Evolutionary conservation across 2,888 invertebrate species (phyloP), one percentile per base, ranked within the genome.

Genomic region (Euzophera pinguis): DNA sequence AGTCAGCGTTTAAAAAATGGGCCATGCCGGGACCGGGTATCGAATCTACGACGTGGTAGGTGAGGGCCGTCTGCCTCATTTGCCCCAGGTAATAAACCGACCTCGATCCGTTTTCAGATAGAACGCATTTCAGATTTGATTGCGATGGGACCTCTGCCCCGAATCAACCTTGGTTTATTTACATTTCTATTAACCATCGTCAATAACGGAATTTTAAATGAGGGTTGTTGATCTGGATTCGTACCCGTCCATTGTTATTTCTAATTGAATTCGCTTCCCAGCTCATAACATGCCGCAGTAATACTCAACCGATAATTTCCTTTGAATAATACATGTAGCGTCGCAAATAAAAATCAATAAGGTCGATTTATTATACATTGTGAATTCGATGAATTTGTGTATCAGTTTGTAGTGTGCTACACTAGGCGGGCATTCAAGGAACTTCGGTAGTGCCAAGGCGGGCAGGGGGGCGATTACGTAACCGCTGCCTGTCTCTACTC

Each of bases 401-500:
- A 60, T 48, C 57, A 14, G 56, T 62, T 63, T 61, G 59, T 56
- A 64, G 56, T 50, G 58, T 59, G 55, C 53, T 57, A 59, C 58
- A 55, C 56, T 57, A 61, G 67, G 65, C 62, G 64, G 75, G 71
- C 69, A 41, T 57, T 57, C 52, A 37, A 47, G 50, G 53, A 57
- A 60, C 54, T 56, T 75, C 69, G 75, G 71, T 76, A 77, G 76
- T 78, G 77, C 73, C 74, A 70, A 72, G 73, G 69, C 67, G 67
- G 66, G 64, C 57, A 54, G 59, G 60, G 61, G 67, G 67, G 59
- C 63, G 65, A 73, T 84, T 83, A 81, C 73, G 75, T 82, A 83
- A 84, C 63, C 14, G 48, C 45, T 45, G 67, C 67, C 70, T 78
- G 74, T 75, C 72, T 75, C 78, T 75, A 66, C 63, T 71, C 63